Percentiles rank a stretch among this genome's conserved stretches.
Conservation (phyloP, 1,140 invertebrate genomes). For the Papilio aristodemus region DNA sequence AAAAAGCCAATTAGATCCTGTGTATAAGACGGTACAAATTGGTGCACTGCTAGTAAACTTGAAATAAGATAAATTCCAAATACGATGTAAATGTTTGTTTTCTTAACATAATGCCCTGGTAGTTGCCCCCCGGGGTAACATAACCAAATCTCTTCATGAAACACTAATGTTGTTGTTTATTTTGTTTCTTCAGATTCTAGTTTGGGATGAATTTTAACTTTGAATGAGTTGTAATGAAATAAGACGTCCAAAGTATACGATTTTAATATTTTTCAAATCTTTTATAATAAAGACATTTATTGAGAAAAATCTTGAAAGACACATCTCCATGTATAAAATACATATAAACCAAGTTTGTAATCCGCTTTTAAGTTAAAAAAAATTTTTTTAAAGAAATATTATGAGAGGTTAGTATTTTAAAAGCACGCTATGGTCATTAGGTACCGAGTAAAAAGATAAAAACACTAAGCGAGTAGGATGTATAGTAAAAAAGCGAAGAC, state of each 20-base stretch:
- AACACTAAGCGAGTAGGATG: no score
- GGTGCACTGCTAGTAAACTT: constrained; percentile 3
- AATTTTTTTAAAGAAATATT: no score
- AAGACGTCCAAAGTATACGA: background rate
- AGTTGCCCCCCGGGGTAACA: constrained; percentile 6
- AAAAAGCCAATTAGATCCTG: background rate
- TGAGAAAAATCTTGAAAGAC: no score
- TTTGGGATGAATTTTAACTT: constrained; percentile 11
- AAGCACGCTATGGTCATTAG: no score
- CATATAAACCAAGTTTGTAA: no score
- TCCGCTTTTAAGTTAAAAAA: no score
- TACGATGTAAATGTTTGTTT: constrained; percentile 13
- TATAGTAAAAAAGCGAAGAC: no score
- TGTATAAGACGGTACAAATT: background rate
- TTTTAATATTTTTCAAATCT: background rate
- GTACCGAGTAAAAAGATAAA: no score
- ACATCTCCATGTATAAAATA: no score
- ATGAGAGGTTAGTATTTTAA: no score
- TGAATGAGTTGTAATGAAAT: background rate
- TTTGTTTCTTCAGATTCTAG: constrained; percentile 1
- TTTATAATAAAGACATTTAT: no score
- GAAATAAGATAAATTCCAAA: constrained; percentile 9
- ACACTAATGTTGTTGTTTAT: constrained; percentile 15
- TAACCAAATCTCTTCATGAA: constrained; percentile 21
- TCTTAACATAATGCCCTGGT: constrained; percentile 1